Evolutionary conservation across 2,888 invertebrate genomes (phyloP).

Genomic region (Deilephila elpenor): DNA sequence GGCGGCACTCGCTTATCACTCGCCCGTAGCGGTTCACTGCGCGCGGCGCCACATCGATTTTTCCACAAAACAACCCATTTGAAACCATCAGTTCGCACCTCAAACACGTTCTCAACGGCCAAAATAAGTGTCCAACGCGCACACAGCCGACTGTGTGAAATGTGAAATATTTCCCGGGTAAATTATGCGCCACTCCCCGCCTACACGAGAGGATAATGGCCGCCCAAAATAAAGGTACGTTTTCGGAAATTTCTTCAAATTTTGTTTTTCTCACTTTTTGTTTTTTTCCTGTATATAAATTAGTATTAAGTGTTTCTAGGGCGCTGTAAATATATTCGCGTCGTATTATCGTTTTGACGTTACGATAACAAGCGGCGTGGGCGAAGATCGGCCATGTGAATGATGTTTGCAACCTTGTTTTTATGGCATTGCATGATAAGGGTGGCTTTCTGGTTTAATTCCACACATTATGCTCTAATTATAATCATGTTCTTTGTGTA

Average conservation of each 20-base stretch:
- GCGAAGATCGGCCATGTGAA: constrained; percentile 73
- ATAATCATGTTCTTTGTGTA: constrained; percentile 33
- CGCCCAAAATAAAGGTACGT: constrained; percentile 78
- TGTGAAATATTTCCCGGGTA: constrained; percentile 61
- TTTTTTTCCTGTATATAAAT: constrained; percentile 48
- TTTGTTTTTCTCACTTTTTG: constrained; percentile 30
- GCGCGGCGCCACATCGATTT: constrained; percentile 81
- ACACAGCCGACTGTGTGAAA: constrained; percentile 50
- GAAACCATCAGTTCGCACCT: constrained; percentile 69
- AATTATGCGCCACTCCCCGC: constrained; percentile 68
- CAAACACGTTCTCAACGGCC: constrained; percentile 66
- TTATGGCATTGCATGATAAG: constrained; percentile 62
- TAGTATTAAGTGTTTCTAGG: constrained; percentile 51
- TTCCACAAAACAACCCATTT: constrained; percentile 77
- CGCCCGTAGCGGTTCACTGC: constrained; percentile 65
- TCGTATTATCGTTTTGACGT: constrained; percentile 61
- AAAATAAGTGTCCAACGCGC: constrained; percentile 52
- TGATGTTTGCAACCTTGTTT: constrained; percentile 66
- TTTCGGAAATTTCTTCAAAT: constrained; percentile 33
- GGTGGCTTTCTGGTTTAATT: constrained; percentile 46
- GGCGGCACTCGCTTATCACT: constrained; percentile 65
- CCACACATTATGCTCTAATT: constrained; percentile 14
- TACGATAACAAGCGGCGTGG: constrained; percentile 70
- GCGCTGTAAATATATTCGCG: constrained; percentile 50
- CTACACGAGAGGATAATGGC: constrained; percentile 67